A percentile compares a stretch with the other conserved stretches of the same genome.
Evolutionary conservation across 2,888 invertebrate genomes (phyloP).

Genomic region (Torymus auratus): DNA sequence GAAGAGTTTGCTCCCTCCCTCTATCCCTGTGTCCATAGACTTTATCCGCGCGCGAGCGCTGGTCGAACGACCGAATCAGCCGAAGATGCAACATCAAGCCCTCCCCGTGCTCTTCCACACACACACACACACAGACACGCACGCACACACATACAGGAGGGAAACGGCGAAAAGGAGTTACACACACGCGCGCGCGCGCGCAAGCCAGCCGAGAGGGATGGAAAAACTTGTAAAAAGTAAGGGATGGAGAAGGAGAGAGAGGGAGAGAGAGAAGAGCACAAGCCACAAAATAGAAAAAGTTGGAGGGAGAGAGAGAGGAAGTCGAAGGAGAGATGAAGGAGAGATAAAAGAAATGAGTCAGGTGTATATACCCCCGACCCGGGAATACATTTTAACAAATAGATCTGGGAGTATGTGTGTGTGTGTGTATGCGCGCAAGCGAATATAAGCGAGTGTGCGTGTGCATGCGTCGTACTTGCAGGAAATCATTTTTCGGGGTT

Average conservation of each 20-base stretch:
- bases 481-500: slow-evolving; percentile 8
- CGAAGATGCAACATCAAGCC: slow-evolving; percentile 57
- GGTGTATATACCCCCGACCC: slow-evolving; percentile 30
- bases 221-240: slow-evolving; percentile 3
- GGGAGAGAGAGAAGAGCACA: slow-evolving; percentile 52
- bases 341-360: slow-evolving; percentile 55
- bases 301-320: slow-evolving; percentile 52
- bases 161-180: slow-evolving; percentile 54
- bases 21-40: slow-evolving; percentile 13
- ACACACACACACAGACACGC: slow-evolving; percentile 1
- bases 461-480: slow-evolving; percentile 13
- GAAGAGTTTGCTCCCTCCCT: slow-evolving; percentile 45
- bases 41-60: slow-evolving; percentile 61
- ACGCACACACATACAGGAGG: slow-evolving; percentile 1
- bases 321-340: slow-evolving; percentile 46
- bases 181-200: slow-evolving; percentile 21
- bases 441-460: background rate
- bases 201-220: background rate
- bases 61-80: slow-evolving; percentile 64
- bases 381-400: slow-evolving; percentile 47
- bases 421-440: background rate
- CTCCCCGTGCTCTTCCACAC: background rate
- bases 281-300: background rate
- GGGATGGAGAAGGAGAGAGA: slow-evolving; percentile 14
- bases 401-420: slow-evolving; percentile 4